phyloP scores from a whole-genome alignment of 2,888 invertebrate species.

The Meta bourneti region DNA sequence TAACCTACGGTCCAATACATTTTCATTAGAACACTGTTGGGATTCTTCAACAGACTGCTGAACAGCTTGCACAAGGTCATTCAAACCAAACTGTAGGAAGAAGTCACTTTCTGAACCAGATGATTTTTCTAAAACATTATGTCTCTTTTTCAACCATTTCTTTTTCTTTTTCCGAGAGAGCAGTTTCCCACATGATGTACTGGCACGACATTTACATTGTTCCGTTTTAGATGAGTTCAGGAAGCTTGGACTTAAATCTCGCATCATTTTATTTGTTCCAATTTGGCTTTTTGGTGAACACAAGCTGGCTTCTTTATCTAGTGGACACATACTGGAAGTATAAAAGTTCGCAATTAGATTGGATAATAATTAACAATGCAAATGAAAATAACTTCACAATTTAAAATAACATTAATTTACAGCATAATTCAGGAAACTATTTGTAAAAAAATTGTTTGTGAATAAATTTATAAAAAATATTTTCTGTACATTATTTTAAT shows the following conservation, averaged over 20 bases:
- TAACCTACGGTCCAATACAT: constrained; percentile 51
- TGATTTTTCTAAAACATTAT: constrained; percentile 22
- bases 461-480: no score
- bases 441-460: no score
- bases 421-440: no score
- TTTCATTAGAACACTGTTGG: constrained; percentile 39
- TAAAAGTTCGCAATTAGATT: constrained; percentile 1
- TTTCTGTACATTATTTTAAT: no score
- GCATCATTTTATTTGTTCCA: constrained; percentile 36
- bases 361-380: not conserved
- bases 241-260: constrained; percentile 24
- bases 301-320: constrained; percentile 22
- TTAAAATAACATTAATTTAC: not conserved
- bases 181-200: constrained; percentile 15
- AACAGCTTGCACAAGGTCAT: constrained; percentile 48
- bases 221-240: constrained; percentile 27
- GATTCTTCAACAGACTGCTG: constrained; percentile 51
- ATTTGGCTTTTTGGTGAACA: constrained; percentile 22
- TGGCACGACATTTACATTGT: constrained; percentile 51
- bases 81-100: constrained; percentile 39
- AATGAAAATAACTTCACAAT: not conserved
- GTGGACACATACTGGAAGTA: constrained; percentile 54
- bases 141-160: constrained; percentile 24
- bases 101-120: constrained; percentile 35
- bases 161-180: constrained; percentile 56